Conservation (phyloP, 2,888 invertebrate species). For the Coenonympha glycerion region DNA sequence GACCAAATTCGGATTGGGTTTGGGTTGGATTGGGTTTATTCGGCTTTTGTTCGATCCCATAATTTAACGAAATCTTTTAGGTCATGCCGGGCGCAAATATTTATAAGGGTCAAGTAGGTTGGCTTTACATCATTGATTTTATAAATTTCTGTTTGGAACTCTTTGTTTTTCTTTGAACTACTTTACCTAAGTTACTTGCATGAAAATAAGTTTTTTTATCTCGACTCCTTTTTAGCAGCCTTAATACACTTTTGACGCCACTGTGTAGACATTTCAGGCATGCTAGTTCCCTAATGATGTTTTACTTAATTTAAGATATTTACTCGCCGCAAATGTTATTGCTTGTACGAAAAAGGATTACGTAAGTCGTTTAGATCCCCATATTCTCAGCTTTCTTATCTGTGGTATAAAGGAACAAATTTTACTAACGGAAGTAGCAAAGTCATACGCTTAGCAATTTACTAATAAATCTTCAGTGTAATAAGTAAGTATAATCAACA, state of each 20-base stretch:
- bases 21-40: not conserved
- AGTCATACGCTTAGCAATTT: not conserved
- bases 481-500: slow-evolving; percentile 6
- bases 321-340: no score
- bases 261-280: no score
- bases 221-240: no score
- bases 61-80: slow-evolving; percentile 6
- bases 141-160: not conserved
- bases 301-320: not conserved
- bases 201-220: no score
- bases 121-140: slow-evolving; percentile 1
- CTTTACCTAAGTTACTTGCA: no score
- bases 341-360: not conserved
- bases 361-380: no score
- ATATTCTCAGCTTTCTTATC: no score
- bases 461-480: slow-evolving; percentile 7
- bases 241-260: no score
- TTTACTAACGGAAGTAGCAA: not conserved
- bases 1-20: not conserved
- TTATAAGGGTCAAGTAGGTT: slow-evolving; percentile 3
- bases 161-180: not conserved
- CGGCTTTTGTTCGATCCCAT: slow-evolving; percentile 6
- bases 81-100: slow-evolving; percentile 1
- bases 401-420: not conserved
- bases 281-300: not conserved